A percentile compares a stretch with the other conserved stretches of the same genome.
These are phyloP conservation scores for Tinea semifulvella DNA, from an alignment of 2,888 invertebrate species.

Conservation along the genomic window DNA sequence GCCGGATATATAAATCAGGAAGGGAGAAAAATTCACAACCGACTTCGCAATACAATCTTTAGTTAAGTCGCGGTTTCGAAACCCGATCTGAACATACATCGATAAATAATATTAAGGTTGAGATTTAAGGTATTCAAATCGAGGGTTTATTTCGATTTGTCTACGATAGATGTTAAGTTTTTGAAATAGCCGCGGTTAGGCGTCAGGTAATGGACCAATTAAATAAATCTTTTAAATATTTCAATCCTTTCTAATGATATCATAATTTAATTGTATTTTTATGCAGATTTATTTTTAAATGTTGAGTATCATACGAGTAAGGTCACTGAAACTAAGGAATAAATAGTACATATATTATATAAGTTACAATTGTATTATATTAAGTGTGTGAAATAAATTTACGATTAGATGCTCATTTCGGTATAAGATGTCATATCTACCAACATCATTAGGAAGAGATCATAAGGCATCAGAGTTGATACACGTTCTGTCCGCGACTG, in stretches of 20 bases:
- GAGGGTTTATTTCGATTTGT: background rate
- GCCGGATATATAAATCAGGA: conserved; percentile 42
- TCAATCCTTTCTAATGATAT: background rate
- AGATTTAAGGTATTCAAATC: background rate
- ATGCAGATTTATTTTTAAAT: too few relatives aligned
- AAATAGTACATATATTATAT: too few relatives aligned
- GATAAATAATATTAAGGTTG: background rate
- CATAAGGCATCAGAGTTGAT: too few relatives aligned
- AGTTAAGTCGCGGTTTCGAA: conserved; percentile 2
- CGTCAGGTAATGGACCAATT: background rate
- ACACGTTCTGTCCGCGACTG: too few relatives aligned
- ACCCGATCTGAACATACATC: background rate
- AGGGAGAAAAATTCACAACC: conserved; percentile 32
- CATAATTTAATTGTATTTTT: background rate
- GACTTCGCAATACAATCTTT: background rate
- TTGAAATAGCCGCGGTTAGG: conserved; percentile 8
- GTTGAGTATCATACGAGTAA: too few relatives aligned
- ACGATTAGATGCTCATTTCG: too few relatives aligned
- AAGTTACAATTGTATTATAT: too few relatives aligned
- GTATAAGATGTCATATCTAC: too few relatives aligned
- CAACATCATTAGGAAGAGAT: too few relatives aligned
- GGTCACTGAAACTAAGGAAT: too few relatives aligned
- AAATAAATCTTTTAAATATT: conserved; percentile 7
- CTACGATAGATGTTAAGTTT: background rate
- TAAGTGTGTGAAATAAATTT: too few relatives aligned